Base-by-base conservation (phyloP, 2,888 invertebrate species). In the Leptarthrus brevirostris region DNA sequence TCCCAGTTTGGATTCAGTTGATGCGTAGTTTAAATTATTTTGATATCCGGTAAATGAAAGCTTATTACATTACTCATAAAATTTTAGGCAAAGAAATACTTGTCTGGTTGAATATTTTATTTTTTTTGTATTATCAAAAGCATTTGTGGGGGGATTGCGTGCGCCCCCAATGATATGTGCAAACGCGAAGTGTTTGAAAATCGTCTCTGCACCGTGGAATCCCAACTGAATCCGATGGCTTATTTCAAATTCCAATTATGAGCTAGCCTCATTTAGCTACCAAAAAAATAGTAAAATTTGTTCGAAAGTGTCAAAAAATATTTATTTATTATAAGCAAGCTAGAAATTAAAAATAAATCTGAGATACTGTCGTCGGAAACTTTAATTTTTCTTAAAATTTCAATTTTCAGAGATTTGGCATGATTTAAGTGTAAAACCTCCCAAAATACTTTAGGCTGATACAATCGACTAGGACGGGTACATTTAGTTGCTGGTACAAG, bases 141-240 rank as follows among this genome's bases (percentile, higher is more conserved):
- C 20, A 26, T 40, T 40, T 36, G 36, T 58, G 58, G 58, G 58
- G 58, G 58, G 58, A 58, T 26, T 58, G 36, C 36, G 12, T 58
- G 58, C 58, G 40, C 18, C 58, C 36, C 58, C 20, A 12, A 18
- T 8, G 18, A 18, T 40, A 20, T 36, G 10, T n/a, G 16, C 36
- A 58, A 20, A 36, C 14, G 34, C 58, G 18, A 26, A 34, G 14
- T 26, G 14, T 30, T 54, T 54, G n/a, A n/a, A 24, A 54, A n/a
- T 56, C 34, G 26, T 56, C 58, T 36, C 36, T 40, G 12, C 3
- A 36, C 34, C 1, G 40, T 40, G 40, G 40, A 40, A n/a, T 40
- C 12, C 8, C 8, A 1, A 40, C 40, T 40, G 40, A 40, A 40
- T 40, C 40, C 40, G 40, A 40, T 40, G n/a, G 6, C 3, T 40